Percentiles rank a stretch among this genome's conserved stretches.
Evolutionary conservation across 2,888 invertebrate genomes (phyloP).

Genomic region (Ophion slaviceki): DNA sequence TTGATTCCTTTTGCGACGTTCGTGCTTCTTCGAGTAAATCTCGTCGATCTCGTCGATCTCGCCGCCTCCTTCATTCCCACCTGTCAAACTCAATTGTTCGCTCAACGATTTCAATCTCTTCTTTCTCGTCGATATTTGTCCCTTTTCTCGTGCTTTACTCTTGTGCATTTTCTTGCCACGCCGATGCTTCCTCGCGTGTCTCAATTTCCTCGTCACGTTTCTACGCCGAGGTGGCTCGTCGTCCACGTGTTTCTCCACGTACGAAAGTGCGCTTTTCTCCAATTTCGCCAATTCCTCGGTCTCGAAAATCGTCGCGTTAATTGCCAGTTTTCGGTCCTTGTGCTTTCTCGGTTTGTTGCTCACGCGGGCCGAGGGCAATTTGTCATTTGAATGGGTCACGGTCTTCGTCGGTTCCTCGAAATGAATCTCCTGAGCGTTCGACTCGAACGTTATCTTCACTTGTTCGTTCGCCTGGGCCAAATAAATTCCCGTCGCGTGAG

Average conservation of each 20-base stretch:
- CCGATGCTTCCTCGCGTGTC: conserved; percentile 71
- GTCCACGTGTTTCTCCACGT: conserved; percentile 69
- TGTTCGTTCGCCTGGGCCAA: conserved; percentile 86
- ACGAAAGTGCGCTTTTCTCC: conserved; percentile 61
- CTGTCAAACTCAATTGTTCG: conserved; percentile 36
- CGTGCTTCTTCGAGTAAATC: conserved; percentile 46
- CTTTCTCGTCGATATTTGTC: conserved; percentile 34
- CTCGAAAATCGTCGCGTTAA: not conserved
- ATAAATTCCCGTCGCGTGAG: conserved; percentile 83
- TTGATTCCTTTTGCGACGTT: conserved; percentile 70
- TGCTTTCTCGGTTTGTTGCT: conserved; percentile 20
- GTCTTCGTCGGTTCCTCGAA: conserved; percentile 71
- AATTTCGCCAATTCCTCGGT: conserved; percentile 43
- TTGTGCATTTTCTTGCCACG: conserved; percentile 40
- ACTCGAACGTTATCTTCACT: conserved; percentile 87
- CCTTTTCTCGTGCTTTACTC: conserved; percentile 67
- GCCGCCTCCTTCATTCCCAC: conserved; percentile 42
- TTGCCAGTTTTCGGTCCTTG: conserved; percentile 26
- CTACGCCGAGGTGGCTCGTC: conserved; percentile 54
- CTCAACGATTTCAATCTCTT: conserved; percentile 34
- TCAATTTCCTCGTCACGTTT: conserved; percentile 66
- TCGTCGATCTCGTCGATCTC: conserved; percentile 64
- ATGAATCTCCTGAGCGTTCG: conserved; percentile 84
- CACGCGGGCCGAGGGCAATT: not conserved
- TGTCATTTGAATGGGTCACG: conserved; percentile 37